These are phyloP conservation scores for Cliona cf. orientalis DNA, from an alignment of 37 sponge, comb jelly and placozoan species.

Conservation along the genomic window DNA sequence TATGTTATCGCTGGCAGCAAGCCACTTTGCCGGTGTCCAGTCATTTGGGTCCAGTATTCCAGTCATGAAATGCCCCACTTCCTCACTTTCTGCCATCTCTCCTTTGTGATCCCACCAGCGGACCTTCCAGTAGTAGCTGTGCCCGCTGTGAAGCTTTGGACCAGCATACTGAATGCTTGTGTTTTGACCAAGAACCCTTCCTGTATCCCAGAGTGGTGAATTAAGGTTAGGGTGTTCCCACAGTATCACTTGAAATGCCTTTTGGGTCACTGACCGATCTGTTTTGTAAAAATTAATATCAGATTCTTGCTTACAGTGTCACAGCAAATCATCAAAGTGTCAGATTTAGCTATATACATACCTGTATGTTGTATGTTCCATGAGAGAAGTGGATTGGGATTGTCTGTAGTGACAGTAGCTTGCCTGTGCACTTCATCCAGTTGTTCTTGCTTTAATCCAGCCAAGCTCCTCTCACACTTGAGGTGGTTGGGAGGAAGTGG, in stretches of 20 bases:
- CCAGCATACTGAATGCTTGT: slow-evolving; percentile 25
- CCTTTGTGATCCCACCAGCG: slow-evolving; percentile 70
- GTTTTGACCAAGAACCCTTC: slow-evolving; percentile 16
- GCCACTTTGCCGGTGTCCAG: slow-evolving; percentile 47
- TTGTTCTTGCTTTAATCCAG: background rate
- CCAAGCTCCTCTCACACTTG: slow-evolving; percentile 33
- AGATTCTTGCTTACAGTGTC: background rate
- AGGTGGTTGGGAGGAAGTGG: slow-evolving; percentile 40
- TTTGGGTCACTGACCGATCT: slow-evolving; percentile 33
- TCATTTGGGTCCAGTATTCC: slow-evolving; percentile 21
- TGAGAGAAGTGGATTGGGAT: slow-evolving; percentile 44
- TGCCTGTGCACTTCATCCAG: background rate
- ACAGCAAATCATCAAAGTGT: background rate
- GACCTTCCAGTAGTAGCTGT: slow-evolving; percentile 50
- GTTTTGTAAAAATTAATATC: background rate
- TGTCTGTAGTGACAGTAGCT: slow-evolving; percentile 45
- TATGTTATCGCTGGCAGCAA: slow-evolving; percentile 27
- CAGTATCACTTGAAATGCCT: slow-evolving; percentile 37
- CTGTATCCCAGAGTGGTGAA: slow-evolving; percentile 49
- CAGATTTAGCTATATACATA: background rate
- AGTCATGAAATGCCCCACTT: slow-evolving; percentile 51
- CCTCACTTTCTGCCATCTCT: slow-evolving; percentile 21
- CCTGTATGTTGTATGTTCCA: slow-evolving; percentile 65
- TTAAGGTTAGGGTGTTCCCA: background rate
- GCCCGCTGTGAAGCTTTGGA: slow-evolving; percentile 33